These are phyloP conservation scores for Rhinatrema bivittatum DNA, from an alignment of 2,797 vertebrate genomes.

Conservation along the genomic window DNA sequence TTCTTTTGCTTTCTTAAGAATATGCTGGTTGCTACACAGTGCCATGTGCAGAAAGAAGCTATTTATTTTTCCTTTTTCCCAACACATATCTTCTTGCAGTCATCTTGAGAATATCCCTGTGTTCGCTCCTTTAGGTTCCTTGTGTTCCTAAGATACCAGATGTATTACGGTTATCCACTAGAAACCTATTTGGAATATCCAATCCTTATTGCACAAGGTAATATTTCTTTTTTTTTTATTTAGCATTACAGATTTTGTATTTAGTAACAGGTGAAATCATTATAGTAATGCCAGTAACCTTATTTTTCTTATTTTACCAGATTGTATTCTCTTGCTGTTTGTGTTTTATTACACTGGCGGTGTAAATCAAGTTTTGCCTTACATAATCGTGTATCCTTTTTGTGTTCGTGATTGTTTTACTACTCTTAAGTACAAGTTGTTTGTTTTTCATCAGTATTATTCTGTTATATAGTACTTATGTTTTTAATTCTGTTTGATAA, in stretches of 20 bases:
- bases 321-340: conserved; percentile 71
- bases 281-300: neutral
- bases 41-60: no score
- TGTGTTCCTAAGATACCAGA: conserved; percentile 87
- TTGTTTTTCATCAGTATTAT: no score
- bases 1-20: no score
- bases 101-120: no score
- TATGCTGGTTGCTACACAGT: no score
- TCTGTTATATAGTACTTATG: no score
- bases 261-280: no score
- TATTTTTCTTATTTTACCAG: conserved; percentile 49
- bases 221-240: neutral
- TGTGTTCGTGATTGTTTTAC: neutral
- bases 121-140: conserved; percentile 64
- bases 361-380: conserved; percentile 57
- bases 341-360: conserved; percentile 73
- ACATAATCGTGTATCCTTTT: conserved; percentile 77
- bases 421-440: neutral
- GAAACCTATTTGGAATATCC: conserved; percentile 90
- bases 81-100: no score
- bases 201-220: conserved; percentile 87
- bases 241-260: no score
- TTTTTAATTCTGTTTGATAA: no score
- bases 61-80: no score
- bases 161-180: conserved; percentile 81